These are phyloP conservation scores for Odontophorus gujanensis DNA, from an alignment of 2,113 vertebrate genomes.

Conservation along the genomic window DNA sequence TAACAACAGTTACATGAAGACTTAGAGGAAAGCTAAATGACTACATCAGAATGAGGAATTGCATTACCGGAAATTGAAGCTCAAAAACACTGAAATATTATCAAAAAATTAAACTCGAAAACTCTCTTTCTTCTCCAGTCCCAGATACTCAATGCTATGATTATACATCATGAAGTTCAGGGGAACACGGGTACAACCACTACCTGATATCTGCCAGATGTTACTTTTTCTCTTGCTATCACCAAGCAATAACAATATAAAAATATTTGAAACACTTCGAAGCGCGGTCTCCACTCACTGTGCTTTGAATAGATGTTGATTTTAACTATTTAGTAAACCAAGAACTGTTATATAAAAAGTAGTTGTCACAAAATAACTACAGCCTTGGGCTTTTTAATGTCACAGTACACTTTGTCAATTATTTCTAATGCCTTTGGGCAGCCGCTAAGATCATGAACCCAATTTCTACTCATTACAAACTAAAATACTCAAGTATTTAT, in stretches of 20 bases:
- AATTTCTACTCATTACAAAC: neutral
- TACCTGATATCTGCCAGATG: neutral
- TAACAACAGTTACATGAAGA: neutral
- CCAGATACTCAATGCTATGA: neutral
- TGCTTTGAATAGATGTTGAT: neutral
- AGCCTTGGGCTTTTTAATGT: neutral
- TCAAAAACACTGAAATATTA: neutral
- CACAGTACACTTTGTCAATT: neutral
- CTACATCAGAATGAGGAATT: neutral
- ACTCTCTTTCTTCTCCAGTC: rapidly evolving
- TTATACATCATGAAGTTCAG: neutral
- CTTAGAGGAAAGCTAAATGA: neutral
- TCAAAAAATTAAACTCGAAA: neutral
- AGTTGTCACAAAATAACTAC: neutral
- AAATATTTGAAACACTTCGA: neutral
- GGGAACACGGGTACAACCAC: neutral
- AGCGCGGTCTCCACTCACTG: neutral
- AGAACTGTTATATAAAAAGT: neutral
- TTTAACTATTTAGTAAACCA: neutral
- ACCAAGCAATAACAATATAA: neutral
- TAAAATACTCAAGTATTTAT: neutral
- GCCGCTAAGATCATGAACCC: neutral
- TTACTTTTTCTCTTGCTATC: neutral
- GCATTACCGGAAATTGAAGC: neutral
- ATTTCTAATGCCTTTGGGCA: neutral